These are phyloP conservation scores for Eumerus sabulonum DNA, from an alignment of 2,888 invertebrate species.

Conservation along the genomic window DNA sequence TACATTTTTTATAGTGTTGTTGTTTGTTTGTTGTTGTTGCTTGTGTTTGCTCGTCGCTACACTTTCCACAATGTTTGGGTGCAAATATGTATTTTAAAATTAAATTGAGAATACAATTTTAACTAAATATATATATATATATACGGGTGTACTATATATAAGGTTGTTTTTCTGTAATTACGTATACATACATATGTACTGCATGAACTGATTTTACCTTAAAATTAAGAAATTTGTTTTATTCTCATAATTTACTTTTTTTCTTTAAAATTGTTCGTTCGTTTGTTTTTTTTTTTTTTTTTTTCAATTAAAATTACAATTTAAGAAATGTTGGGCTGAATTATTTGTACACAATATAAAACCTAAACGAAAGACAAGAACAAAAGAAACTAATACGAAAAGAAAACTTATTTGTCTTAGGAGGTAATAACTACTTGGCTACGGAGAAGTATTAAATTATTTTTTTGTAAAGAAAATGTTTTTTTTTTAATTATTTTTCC, in stretches of 20 bases:
- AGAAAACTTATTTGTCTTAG: too few species aligned
- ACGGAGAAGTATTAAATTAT: too few species aligned
- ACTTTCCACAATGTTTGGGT: background rate
- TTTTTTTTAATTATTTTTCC: background rate
- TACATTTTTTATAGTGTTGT: conserved; percentile 50
- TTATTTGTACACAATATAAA: conserved; percentile 5
- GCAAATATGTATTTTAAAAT: conserved; percentile 44
- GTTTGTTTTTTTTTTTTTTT: conserved; percentile 32
- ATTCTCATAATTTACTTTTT: too few species aligned
- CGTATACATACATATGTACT: too few species aligned
- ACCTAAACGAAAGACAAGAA: too few species aligned
- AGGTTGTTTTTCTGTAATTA: conserved; percentile 20
- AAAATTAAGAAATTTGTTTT: conserved; percentile 29
- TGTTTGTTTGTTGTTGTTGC: conserved; percentile 23
- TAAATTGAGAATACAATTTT: conserved; percentile 66
- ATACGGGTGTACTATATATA: too few species aligned
- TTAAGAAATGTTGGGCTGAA: background rate
- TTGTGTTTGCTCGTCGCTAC: conserved; percentile 10
- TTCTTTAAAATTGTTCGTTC: too few species aligned
- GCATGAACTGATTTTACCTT: conserved; percentile 42
- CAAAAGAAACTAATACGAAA: conserved; percentile 15
- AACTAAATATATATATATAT: conserved; percentile 40
- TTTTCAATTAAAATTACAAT: conserved; percentile 56
- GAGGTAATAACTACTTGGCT: too few species aligned
- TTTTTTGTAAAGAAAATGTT: too few species aligned